Conservation (phyloP, 2,888 invertebrate genomes). For the Lordiphosa fenestrarum region DNA sequence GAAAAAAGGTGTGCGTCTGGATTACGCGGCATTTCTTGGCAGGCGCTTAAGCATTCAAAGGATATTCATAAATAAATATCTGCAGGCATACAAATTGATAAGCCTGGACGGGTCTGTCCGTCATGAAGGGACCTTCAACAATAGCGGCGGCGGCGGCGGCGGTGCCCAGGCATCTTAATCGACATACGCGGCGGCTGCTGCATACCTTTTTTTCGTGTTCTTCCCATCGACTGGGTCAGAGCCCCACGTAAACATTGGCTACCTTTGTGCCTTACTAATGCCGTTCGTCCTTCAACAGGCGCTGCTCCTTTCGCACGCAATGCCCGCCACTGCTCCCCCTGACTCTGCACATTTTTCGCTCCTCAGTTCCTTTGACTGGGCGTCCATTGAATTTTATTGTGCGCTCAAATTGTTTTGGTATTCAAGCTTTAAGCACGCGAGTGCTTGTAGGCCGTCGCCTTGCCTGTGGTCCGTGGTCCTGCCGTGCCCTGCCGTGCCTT, state of each 20-base stretch:
- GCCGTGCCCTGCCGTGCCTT: conserved; percentile 10
- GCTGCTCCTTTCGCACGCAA: conserved; percentile 71
- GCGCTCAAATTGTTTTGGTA: conserved; percentile 73
- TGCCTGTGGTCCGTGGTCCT: conserved; percentile 8
- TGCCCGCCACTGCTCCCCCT: conserved; percentile 8
- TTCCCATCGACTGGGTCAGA: conserved; percentile 8
- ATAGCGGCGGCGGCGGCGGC: conserved; percentile 24
- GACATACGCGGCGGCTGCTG: conserved; percentile 50
- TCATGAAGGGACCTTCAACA: conserved; percentile 40
- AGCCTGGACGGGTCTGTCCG: conserved; percentile 56
- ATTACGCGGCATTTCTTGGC: conserved; percentile 61
- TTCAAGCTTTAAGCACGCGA: conserved; percentile 73
- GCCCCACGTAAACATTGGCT: conserved; percentile 60
- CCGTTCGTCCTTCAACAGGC: conserved; percentile 67
- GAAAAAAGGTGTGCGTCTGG: conserved; percentile 61
- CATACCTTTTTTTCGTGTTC: conserved; percentile 49
- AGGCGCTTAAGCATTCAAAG: conserved; percentile 42
- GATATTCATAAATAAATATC: conserved; percentile 74
- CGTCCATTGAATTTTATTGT: conserved; percentile 72
- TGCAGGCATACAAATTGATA: conserved; percentile 72
- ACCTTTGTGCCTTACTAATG: conserved; percentile 57
- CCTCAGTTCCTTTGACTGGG: conserved; percentile 22
- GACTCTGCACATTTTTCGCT: conserved; percentile 49
- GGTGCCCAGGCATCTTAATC: conserved; percentile 63
- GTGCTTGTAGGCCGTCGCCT: conserved; percentile 22